Evolutionary conservation across 1,140 invertebrate genomes (phyloP).

Genomic region (Drosophila tropicalis): DNA sequence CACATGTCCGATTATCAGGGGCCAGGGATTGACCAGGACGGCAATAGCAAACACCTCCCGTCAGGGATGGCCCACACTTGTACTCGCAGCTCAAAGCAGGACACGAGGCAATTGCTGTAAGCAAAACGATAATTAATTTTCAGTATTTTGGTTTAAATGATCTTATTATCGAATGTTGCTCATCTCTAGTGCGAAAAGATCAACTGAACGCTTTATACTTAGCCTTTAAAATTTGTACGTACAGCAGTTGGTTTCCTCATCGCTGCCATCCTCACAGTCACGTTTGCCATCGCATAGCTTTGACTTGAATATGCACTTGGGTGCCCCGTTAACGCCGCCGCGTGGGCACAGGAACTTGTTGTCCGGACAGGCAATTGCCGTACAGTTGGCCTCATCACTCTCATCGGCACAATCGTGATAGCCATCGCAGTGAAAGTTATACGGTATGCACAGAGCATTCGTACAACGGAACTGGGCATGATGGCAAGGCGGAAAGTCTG

Average conservation of each 20-base stretch:
- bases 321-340: slow-evolving; percentile 87
- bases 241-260: slow-evolving; percentile 95
- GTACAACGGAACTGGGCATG: slow-evolving; percentile 96
- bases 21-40: slow-evolving; percentile 89
- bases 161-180: too few species aligned
- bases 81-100: slow-evolving; percentile 92
- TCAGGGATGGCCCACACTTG: slow-evolving; percentile 94
- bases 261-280: slow-evolving; percentile 95
- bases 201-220: too few species aligned
- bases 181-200: too few species aligned
- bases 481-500: slow-evolving; percentile 95
- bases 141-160: too few species aligned
- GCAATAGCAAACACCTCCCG: slow-evolving; percentile 95
- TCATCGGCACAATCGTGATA: slow-evolving; percentile 93
- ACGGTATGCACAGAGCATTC: slow-evolving; percentile 96
- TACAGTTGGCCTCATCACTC: slow-evolving; percentile 95
- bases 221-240: slow-evolving; percentile 83
- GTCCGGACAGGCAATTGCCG: slow-evolving; percentile 93
- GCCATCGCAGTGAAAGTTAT: slow-evolving; percentile 91
- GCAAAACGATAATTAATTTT: slow-evolving; percentile 53
- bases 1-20: slow-evolving; percentile 93
- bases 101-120: slow-evolving; percentile 90
- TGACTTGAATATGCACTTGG: slow-evolving; percentile 93
- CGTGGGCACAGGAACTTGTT: slow-evolving; percentile 96
- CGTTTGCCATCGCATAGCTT: slow-evolving; percentile 95